These are phyloP conservation scores for Magallana ariakensis DNA, from an alignment of 1,140 invertebrate genomes.

Conservation along the genomic window DNA sequence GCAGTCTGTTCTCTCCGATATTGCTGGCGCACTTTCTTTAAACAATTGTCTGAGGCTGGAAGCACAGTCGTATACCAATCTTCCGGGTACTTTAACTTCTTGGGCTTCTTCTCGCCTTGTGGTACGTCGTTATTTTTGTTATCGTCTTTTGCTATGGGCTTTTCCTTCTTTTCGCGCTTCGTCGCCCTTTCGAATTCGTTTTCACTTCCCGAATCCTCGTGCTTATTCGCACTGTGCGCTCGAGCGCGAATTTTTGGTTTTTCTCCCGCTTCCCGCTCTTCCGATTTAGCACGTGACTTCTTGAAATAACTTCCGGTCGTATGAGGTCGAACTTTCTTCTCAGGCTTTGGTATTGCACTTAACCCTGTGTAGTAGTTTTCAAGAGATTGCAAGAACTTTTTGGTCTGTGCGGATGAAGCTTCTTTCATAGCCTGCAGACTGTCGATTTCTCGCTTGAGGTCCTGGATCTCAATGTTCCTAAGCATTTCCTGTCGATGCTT, in stretches of 20 bases:
- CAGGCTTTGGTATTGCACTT: background rate
- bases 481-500: constrained; percentile 51
- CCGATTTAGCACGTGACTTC: constrained; percentile 2
- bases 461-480: constrained; percentile 56
- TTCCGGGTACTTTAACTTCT: constrained; percentile 54
- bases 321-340: constrained; percentile 31
- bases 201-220: constrained; percentile 21
- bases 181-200: background rate
- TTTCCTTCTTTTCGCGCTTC: background rate
- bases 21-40: constrained; percentile 49
- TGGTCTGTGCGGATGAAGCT: constrained; percentile 36
- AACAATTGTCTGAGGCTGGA: constrained; percentile 60
- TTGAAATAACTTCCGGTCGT: constrained; percentile 44
- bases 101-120: constrained; percentile 16
- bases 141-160: background rate
- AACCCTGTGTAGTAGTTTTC: background rate
- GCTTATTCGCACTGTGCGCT: background rate
- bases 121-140: background rate
- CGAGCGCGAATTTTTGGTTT: background rate
- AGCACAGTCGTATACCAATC: constrained; percentile 62
- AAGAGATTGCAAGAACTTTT: constrained; percentile 24
- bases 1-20: constrained; percentile 53
- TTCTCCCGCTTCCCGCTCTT: background rate
- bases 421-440: constrained; percentile 48
- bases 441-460: constrained; percentile 49